phyloP scores from a whole-genome alignment of 2,888 invertebrate genomes.

The Zygogramma bicolorata region DNA sequence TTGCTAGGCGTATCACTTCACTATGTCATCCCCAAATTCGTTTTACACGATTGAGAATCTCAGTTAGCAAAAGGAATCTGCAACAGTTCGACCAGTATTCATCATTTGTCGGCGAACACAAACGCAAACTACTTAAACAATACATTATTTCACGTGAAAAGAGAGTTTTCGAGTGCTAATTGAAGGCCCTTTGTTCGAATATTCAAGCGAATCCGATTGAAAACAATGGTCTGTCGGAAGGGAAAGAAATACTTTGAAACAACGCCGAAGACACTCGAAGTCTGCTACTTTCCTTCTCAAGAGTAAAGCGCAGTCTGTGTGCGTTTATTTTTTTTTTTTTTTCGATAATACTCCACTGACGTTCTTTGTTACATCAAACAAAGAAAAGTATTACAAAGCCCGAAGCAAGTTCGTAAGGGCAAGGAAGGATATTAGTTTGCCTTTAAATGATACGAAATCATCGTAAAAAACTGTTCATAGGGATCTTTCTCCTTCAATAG shows the following conservation, averaged over 20 bases:
- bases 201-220: conserved; percentile 6
- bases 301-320: background rate
- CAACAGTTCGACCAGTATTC: background rate
- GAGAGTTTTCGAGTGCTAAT: background rate
- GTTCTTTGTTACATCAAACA: background rate
- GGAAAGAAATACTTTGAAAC: background rate
- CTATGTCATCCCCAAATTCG: too few relatives aligned
- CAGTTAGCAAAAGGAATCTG: background rate
- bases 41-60: too few relatives aligned
- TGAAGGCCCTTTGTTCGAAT: background rate
- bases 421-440: background rate
- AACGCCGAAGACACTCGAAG: background rate
- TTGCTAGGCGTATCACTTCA: too few relatives aligned
- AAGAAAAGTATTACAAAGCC: background rate
- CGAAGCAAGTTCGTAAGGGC: background rate
- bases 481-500: too few relatives aligned
- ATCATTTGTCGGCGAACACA: background rate
- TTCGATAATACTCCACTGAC: background rate
- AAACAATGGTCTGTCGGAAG: background rate
- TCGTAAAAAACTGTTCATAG: too few relatives aligned
- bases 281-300: background rate
- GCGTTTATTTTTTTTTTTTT: background rate
- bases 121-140: background rate
- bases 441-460: background rate
- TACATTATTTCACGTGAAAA: background rate